Evolutionary conservation across 2,797 vertebrate species (phyloP), one percentile per base, ranked within the genome.

Genomic region (Pipistrellus kuhlii): DNA sequence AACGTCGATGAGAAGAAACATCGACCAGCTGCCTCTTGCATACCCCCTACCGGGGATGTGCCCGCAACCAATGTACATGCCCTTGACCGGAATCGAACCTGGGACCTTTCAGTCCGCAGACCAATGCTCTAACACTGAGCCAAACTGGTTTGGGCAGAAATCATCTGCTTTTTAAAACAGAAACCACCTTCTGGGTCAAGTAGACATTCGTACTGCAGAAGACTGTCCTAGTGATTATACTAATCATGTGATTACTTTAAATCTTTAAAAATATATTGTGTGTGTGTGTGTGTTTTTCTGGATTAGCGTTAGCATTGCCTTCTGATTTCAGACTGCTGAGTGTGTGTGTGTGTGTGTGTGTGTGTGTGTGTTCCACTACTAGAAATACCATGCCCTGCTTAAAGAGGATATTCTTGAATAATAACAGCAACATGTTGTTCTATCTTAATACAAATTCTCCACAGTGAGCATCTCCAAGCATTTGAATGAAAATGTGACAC

Each of bases 401-500:
- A 23, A 59, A 59, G 57, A 59, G 57, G 1, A 7, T 44, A 25
- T 11, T 72, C 53, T 91, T 27, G 21, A 59, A 73, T 68, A 77
- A 83, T 64, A 27, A 46, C 0, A 64, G 32, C 46, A 84, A 12
- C 1, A 66, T 48, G 51, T 66, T 88, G 66, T 69, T 88, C 6
- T 68, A 68, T 48, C 12, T 85, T 51, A 75, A 83, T 32, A 59
- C 14, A 44, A 18, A 0, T 41, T 21, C 30, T 86, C 84, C 6
- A 35, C 38, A 64, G 57, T 72, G 25, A 81, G 20, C 20, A n/a
- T 73, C 55, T 86, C 46, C 12, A 77, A 20, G 2, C 25, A 44
- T 66, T 88, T 71, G 62, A 84, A 35, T 73, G 80, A 83, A 95
- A 85, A 9, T 15, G 12, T 92, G 59, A 27, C 27, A 77, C 20